Evolutionary conservation across 2,797 vertebrate species (phyloP), one percentile per base, ranked within the genome.

Genomic region (Parambassis ranga): DNA sequence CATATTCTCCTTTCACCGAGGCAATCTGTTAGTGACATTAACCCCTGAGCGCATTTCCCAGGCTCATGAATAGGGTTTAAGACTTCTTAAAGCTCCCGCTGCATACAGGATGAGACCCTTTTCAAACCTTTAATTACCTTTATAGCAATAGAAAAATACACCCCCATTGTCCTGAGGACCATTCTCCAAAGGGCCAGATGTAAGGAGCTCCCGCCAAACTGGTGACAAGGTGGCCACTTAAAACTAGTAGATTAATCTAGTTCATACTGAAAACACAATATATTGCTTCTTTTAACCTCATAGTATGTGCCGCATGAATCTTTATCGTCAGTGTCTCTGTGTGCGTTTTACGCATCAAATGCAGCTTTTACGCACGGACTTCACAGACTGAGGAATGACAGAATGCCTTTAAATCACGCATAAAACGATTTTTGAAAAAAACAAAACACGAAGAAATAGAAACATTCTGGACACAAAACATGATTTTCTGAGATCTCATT

Each of bases 61-160:
- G 91, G 91, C 73, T 84, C 78, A 85, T 95, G 92, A 95, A 94
- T 94, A 84, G 93, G 85, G 76, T 85, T 93, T 87, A 86, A 81
- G 89, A 89, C 88, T 91, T 87, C 81, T 92, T 76, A 90, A 90
- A 92, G 91, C 92, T 92, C 94, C 94, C 94, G 92, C 94, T 93
- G 94, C 93, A 95, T 95, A 93, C 90, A 92, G 92, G 94, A 96
- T 95, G 92, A 94, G 93, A 92, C 77, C 79, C 94, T 75, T 93
- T 95, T 92, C 92, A 92, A 90, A 91, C 87, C 90, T 93, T 92
- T 94, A 94, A 94, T 95, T 94, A 93, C 93, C 93, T 94, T 92
- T 87, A 90, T 81, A 73, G 72, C 87, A 92, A 94, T 91, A 92
- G 49, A 92, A 89, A 88, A 88, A 87, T 83, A 70, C 81, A 85